A percentile compares a stretch with the other conserved stretches of the same genome.
Conservation (phyloP, 2,888 invertebrate genomes). For the Polietes domitor region DNA sequence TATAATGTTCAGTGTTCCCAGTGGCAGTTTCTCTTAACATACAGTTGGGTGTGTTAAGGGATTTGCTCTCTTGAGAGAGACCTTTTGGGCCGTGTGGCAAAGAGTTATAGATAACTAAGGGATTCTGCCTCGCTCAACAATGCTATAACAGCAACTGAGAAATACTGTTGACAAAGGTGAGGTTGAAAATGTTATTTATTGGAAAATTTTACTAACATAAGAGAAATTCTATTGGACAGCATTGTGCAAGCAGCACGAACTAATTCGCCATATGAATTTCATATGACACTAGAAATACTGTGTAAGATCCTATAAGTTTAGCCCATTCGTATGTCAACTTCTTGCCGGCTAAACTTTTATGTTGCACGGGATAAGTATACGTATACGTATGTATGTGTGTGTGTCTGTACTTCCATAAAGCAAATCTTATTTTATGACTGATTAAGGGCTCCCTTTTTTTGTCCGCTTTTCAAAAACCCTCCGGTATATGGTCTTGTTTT, state of each 20-base stretch:
- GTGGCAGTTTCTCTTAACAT: background rate
- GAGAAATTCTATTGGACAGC: background rate
- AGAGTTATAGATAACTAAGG: background rate
- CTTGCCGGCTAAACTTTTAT: too few species aligned
- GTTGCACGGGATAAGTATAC: background rate
- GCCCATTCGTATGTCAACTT: too few species aligned
- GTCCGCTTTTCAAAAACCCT: too few species aligned
- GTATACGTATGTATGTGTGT: too few species aligned
- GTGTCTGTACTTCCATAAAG: too few species aligned
- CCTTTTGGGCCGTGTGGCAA: background rate
- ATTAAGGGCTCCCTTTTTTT: too few species aligned
- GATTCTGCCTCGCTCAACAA: background rate
- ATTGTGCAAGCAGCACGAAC: background rate
- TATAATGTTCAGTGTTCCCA: background rate
- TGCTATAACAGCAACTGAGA: background rate
- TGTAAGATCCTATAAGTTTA: background rate
- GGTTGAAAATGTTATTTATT: too few species aligned
- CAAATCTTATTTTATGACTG: too few species aligned
- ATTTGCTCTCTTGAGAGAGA: background rate
- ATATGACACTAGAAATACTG: background rate
- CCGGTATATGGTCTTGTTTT: background rate
- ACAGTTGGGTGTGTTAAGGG: constrained; percentile 17
- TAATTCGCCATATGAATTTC: background rate
- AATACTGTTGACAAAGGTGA: background rate
- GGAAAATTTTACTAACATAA: background rate